These are phyloP conservation scores for Eulimnadia texana DNA, from an alignment of 1,140 invertebrate species.

Conservation along the genomic window DNA sequence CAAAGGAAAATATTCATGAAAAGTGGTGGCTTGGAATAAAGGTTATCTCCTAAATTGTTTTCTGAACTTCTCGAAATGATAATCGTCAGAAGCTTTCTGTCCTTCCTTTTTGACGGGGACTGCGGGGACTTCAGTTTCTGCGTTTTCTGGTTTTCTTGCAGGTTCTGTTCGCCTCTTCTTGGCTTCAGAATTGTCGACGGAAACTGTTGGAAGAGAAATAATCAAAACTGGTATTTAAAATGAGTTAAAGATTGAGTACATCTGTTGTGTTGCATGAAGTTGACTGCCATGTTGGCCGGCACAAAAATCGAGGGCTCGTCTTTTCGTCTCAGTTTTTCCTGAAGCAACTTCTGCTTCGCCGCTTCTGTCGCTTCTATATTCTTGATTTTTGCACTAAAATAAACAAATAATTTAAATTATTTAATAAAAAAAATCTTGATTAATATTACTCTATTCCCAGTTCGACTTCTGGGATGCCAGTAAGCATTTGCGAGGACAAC, in stretches of 20 bases:
- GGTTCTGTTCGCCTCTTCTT: constrained; percentile 26
- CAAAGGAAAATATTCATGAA: not conserved
- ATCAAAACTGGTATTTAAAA: constrained; percentile 10
- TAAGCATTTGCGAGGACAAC: constrained; percentile 99
- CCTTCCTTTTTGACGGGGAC: constrained; percentile 44
- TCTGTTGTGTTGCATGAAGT: constrained; percentile 92
- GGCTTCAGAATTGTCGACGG: constrained; percentile 66
- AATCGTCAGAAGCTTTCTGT: constrained; percentile 90
- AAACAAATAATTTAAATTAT: constrained; percentile 19
- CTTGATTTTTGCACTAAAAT: constrained; percentile 71
- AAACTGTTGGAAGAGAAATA: constrained; percentile 26
- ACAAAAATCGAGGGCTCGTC: constrained; percentile 92
- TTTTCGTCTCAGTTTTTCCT: constrained; percentile 77
- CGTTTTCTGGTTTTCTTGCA: constrained; percentile 35
- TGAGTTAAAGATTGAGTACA: constrained; percentile 36
- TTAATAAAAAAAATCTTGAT: not conserved
- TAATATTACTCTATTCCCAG: constrained; percentile 77
- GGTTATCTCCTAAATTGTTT: constrained; percentile 86
- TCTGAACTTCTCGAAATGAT: constrained; percentile 91
- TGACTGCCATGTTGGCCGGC: constrained; percentile 93
- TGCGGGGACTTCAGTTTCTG: constrained; percentile 36
- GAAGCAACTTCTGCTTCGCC: constrained; percentile 79
- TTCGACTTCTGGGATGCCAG: constrained; percentile 99
- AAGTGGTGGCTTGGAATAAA: not conserved
- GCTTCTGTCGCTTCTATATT: constrained; percentile 98